phyloP scores from a whole-genome alignment of 2,113 vertebrate genomes.

The Esox niger region DNA sequence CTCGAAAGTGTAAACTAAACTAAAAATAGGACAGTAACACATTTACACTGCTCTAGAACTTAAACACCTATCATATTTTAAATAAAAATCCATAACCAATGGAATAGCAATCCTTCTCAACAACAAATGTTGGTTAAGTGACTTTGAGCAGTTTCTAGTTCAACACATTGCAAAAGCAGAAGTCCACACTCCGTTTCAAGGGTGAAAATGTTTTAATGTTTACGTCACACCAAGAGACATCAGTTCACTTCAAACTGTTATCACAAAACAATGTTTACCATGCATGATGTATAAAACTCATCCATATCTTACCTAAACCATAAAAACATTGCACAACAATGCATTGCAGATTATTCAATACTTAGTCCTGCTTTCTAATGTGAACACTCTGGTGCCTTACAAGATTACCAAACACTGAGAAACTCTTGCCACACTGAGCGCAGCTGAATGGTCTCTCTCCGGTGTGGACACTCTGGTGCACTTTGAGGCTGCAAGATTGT shows the following conservation, averaged over 20 bases:
- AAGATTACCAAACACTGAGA: slow-evolving; percentile 46
- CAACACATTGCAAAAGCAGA: not conserved
- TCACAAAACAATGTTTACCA: not conserved
- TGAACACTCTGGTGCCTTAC: slow-evolving; percentile 38
- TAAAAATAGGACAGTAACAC: too few relatives aligned
- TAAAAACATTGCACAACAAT: not conserved
- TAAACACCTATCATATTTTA: too few relatives aligned
- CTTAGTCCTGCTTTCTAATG: slow-evolving; percentile 14
- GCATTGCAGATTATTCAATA: not conserved
- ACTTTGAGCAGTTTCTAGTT: not conserved
- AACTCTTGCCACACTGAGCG: slow-evolving; percentile 46
- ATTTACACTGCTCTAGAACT: too few relatives aligned
- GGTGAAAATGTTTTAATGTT: not conserved
- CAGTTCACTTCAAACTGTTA: not conserved
- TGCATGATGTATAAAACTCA: not conserved
- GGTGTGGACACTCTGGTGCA: slow-evolving; percentile 42
- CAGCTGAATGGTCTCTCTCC: slow-evolving; percentile 46
- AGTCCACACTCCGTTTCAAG: not conserved
- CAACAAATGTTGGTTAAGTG: not conserved
- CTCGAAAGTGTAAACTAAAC: too few relatives aligned
- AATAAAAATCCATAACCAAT: too few relatives aligned
- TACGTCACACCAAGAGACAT: not conserved
- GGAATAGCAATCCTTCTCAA: not conserved
- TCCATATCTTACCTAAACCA: not conserved
- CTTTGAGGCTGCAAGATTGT: slow-evolving; percentile 32